Evolutionary conservation across 2,888 invertebrate species (phyloP), one percentile per base, ranked within the genome.

Genomic region (Gortyna flavago): DNA sequence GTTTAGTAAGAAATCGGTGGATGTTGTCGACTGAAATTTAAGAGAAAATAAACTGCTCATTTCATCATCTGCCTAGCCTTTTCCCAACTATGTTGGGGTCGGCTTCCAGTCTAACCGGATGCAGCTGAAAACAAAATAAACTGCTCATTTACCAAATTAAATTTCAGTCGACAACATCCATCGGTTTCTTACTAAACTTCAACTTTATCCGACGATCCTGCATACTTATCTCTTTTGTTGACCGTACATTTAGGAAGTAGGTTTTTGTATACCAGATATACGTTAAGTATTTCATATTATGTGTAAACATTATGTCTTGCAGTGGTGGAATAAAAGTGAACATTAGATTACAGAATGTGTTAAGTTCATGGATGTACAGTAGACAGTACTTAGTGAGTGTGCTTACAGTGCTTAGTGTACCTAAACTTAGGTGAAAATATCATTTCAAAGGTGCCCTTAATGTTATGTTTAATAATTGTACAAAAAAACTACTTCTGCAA

Each of bases 341-440:
- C 80, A 85, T 79, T 76, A 71, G 61, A 66, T 54, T 85, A 81
- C 71, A 77, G 54, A 77, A 86, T 83, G 80, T 82, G 83, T 80
- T 65, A 81, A 74, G 83, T 84, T 70, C 59, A 74, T 85, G 73
- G 69, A 74, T 79, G 72, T 79, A 83, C 75, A 83, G 69, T 70
- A 65, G 72, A 77, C 72, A 66, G 71, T 72, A 69, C n/a, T 71
- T 77, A 72, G 65, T 79, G 72, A 71, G 67, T 80, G 74, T 77
- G 77, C 72, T 81, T 71, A 80, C 62, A 83, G 88, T 89, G 88
- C 85, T 86, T 66, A 83, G 89, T 89, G 89, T 90, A 86, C 90
- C 90, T 90, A 81, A 54, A 72, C 76, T 78, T 78, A 80, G 9
- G 77, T 85, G 83, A 70, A 59, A 64, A 76, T 72, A 70, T 79